Base-by-base conservation (phyloP, 2,888 invertebrate species). In the Orthosia gothica region DNA sequence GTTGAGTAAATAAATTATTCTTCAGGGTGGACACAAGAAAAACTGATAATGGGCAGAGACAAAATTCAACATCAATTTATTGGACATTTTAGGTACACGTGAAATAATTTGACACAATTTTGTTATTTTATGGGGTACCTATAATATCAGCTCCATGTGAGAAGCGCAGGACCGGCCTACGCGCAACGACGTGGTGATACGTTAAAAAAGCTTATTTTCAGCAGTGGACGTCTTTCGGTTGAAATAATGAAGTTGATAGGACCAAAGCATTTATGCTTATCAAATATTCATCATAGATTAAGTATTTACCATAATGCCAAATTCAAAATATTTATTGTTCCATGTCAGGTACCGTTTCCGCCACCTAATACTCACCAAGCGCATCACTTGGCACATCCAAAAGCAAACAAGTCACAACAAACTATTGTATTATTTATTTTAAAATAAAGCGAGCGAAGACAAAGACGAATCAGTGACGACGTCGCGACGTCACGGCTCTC, bases 391-490 rank as follows among this genome's bases (percentile, higher is more conserved):
- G 3, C 16, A 55, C 15, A 54, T 58, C 5, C 3, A 52, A 70
- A 64, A 23, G 16, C 26, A 55, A 49, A 45, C 45, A 70, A 70
- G 32, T 54, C 13, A 47, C 40, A 55, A 59, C 58, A 52, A 70
- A 26, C 47, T 12, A 49, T 58, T n/a, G 50, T 50, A 45, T 70
- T 71, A 76, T 69, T 72, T 82, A 54, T 80, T 74, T 40, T 26
- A 69, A 61, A 84, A 76, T 61, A 76, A 81, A 47, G 55, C 67
- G 18, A 79, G 67, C 45, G 77, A 61, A 81, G 84, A 85, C 87
- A 85, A 84, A 85, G 86, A 85, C 80, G 74, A 84, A 87, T 85
- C 84, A 76, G 69, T 78, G 81, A 45, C 58, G 68, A 68, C 75
- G 68, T 80, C 75, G 50, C 68, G 68, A 73, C 59, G 74, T 84